These are phyloP conservation scores for Pasiphila rectangulata DNA, from an alignment of 2,888 invertebrate genomes.

Conservation along the genomic window DNA sequence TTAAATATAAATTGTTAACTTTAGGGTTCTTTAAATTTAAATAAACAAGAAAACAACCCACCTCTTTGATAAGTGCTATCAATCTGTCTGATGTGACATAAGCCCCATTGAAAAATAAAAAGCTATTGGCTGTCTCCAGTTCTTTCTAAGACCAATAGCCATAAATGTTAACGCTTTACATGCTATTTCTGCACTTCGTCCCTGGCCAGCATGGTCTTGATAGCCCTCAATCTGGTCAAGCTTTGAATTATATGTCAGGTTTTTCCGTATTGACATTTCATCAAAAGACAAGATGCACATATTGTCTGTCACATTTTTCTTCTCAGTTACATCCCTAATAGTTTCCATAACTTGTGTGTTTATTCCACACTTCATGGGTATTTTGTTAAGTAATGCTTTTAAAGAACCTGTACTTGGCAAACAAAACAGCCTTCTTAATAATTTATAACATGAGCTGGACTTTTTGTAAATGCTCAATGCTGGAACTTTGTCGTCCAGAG, in stretches of 20 bases:
- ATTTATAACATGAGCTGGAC: slow-evolving; percentile 32
- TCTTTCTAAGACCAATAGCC: slow-evolving; percentile 9
- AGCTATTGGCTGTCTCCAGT: slow-evolving; percentile 8
- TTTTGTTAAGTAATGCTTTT: slow-evolving; percentile 28
- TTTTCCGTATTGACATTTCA: slow-evolving; percentile 25
- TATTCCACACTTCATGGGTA: slow-evolving; percentile 27
- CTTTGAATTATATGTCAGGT: slow-evolving; percentile 8
- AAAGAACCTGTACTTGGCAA: slow-evolving; percentile 29
- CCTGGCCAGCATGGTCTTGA: slow-evolving; percentile 17
- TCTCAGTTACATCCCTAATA: slow-evolving; percentile 23
- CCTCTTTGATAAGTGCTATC: slow-evolving; percentile 25
- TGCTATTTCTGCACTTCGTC: slow-evolving; percentile 4
- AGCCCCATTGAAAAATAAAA: slow-evolving; percentile 18
- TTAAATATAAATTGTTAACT: too few species aligned
- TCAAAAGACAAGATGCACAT: slow-evolving; percentile 24
- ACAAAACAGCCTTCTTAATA: slow-evolving; percentile 33
- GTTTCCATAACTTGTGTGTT: slow-evolving; percentile 25
- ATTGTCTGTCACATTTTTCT: slow-evolving; percentile 6
- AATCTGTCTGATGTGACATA: slow-evolving; percentile 22
- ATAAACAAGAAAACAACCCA: slow-evolving; percentile 4
- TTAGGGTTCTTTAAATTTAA: background rate
- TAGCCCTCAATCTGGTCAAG: slow-evolving; percentile 11
- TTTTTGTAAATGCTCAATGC: slow-evolving; percentile 32
- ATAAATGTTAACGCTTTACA: slow-evolving; percentile 13
- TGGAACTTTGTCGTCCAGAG: slow-evolving; percentile 21